phyloP scores from a whole-genome alignment of 2,797 vertebrate genomes.

The Notolepis coatsorum region DNA sequence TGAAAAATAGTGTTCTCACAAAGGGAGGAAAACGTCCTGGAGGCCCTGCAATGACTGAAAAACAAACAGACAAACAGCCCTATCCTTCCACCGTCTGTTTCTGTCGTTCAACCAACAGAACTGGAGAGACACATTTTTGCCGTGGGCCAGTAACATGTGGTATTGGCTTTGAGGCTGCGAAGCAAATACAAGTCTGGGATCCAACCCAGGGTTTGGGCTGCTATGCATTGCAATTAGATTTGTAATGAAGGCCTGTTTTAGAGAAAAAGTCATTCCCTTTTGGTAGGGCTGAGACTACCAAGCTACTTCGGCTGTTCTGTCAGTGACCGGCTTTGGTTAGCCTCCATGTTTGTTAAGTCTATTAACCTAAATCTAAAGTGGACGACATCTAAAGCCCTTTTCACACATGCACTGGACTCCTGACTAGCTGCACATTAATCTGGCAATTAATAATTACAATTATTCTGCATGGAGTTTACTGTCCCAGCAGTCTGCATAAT shows the following conservation, averaged over 20 bases:
- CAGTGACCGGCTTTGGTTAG: neutral
- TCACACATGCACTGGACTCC: no score
- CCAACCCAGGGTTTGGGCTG: neutral
- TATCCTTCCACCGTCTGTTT: slow-evolving; percentile 3
- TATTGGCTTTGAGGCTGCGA: neutral
- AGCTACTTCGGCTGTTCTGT: neutral
- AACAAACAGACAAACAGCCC: slow-evolving; percentile 9
- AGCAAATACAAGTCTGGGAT: slow-evolving; percentile 4
- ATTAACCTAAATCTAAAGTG: no score
- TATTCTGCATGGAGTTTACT: no score
- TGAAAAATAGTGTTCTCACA: slow-evolving; percentile 11
- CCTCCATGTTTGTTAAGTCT: neutral
- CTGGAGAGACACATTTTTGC: neutral
- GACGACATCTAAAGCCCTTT: no score
- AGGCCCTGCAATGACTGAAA: neutral
- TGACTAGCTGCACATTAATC: no score
- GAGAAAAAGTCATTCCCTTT: neutral
- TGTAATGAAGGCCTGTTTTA: neutral
- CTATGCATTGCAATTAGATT: neutral
- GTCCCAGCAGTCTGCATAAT: no score
- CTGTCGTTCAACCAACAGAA: slow-evolving; percentile 9
- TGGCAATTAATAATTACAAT: no score
- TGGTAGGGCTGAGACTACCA: neutral
- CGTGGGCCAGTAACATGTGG: slow-evolving; percentile 1
- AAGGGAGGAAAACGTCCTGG: neutral